phyloP scores from a whole-genome alignment of 2,888 invertebrate genomes.

The Sarcophaga rosellei region DNA sequence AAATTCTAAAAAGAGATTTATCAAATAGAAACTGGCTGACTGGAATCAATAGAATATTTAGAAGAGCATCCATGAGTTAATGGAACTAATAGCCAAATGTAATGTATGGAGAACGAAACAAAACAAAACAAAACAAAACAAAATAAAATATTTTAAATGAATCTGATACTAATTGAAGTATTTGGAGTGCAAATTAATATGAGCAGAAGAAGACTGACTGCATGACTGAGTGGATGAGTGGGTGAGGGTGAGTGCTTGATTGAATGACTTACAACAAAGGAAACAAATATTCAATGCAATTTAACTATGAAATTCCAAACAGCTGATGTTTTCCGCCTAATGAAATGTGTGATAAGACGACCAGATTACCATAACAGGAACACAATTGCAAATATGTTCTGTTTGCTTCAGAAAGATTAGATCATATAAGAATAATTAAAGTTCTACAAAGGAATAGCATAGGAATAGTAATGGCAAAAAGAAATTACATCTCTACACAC shows the following conservation, averaged over 20 bases:
- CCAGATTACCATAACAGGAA: constrained; percentile 36
- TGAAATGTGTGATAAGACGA: constrained; percentile 56
- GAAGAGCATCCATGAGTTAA: constrained; percentile 45
- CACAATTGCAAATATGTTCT: neutral
- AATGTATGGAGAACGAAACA: neutral
- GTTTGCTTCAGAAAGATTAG: neutral
- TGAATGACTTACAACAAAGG: constrained; percentile 15
- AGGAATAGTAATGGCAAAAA: neutral
- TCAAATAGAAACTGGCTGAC: neutral
- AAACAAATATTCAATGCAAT: constrained; percentile 58
- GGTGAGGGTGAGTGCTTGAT: neutral
- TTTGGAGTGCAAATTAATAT: constrained; percentile 66
- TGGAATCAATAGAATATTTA: constrained; percentile 36
- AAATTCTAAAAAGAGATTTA: neutral
- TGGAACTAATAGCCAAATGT: constrained; percentile 39
- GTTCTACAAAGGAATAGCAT: neutral
- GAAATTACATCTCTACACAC: neutral
- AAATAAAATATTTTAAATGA: constrained; percentile 8
- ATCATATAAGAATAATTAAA: neutral
- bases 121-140: neutral
- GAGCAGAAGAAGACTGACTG: constrained; percentile 34
- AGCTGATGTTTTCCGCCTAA: constrained; percentile 64
- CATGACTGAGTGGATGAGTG: neutral
- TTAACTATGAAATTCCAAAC: constrained; percentile 60
- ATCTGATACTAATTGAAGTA: constrained; percentile 66